Evolutionary conservation across 2,888 invertebrate genomes (phyloP), one percentile per base, ranked within the genome.

Genomic region (Pandemis heparana): DNA sequence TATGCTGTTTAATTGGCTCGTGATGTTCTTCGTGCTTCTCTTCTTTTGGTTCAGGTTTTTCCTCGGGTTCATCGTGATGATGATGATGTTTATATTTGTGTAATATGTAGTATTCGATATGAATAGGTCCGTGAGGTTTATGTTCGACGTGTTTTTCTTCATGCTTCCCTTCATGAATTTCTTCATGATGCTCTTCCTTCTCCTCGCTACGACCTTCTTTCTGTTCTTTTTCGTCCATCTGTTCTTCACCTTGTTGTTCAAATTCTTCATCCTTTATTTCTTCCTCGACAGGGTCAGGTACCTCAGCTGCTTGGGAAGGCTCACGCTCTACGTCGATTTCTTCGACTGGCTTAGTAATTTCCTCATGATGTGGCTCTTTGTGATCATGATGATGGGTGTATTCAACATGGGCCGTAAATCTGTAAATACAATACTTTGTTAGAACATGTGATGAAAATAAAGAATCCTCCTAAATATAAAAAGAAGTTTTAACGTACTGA

Each of bases 351-450:
- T 16, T 73, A 32, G 53, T 8, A 39, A 68, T 59, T 56, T 74
- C 62, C 14, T 72, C 60, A 8, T 51, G 43, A 18, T 38, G 59
- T 18, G 63, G 68, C 16, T 77, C 71, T n/a, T 70, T 61, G 6
- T 73, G 63, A 65, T 77, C 71, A 23, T 78, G 75, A 46, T 75
- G 76, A 38, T 81, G 76, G 10, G 76, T 75, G 69, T 79, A 81
- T 6, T 78, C 75, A 62, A 83, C 83, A 38, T 80, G 59, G 16
- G 82, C 80, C 4, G 79, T 76, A 65, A 82, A 81, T 77, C 82
- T 83, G 75, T 14, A 79, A 79, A 69, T 8, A n/a, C 0, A 23
- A 18, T 9, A 4, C 53, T 16, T 9, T 16, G 14, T 53, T 53
- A 53, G 16, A 9, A 7, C 16, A 7, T 53, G 3, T 14, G 23